These are phyloP conservation scores for Drosophila kokeensis DNA, from an alignment of 2,888 invertebrate species.

Conservation along the genomic window DNA sequence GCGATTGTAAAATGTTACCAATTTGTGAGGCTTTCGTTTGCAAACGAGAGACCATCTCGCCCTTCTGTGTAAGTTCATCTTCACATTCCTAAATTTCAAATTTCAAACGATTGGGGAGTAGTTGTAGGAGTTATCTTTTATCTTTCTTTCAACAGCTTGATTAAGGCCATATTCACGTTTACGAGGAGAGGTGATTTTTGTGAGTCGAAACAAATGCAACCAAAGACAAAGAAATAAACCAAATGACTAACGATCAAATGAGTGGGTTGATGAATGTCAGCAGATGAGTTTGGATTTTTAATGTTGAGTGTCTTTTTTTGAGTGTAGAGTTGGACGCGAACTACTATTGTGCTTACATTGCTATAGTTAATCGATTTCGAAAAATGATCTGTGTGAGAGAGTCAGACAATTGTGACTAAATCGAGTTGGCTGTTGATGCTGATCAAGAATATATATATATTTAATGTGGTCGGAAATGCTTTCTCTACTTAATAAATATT, in stretches of 20 bases:
- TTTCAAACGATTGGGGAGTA: constrained; percentile 54
- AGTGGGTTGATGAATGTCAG: constrained; percentile 65
- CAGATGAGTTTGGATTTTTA: constrained; percentile 47
- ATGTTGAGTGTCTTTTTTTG: constrained; percentile 81
- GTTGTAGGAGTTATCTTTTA: constrained; percentile 50
- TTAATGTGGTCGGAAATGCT: no score
- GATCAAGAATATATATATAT: not conserved
- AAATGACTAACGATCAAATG: constrained; percentile 50
- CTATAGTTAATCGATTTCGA: not conserved
- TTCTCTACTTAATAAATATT: not conserved
- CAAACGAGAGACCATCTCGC: constrained; percentile 96
- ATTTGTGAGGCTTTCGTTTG: constrained; percentile 98
- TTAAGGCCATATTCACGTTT: constrained; percentile 32
- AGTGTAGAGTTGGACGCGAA: constrained; percentile 4
- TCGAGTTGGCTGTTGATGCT: not conserved
- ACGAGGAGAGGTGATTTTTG: constrained; percentile 19
- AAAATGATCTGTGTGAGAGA: not conserved
- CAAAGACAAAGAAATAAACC: constrained; percentile 36
- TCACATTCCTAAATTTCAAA: constrained; percentile 92
- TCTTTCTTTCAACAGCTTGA: constrained; percentile 21
- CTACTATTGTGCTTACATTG: not conserved
- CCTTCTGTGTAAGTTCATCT: constrained; percentile 97
- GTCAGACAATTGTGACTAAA: not conserved
- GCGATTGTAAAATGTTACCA: constrained; percentile 95
- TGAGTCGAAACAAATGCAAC: constrained; percentile 21